Base-by-base conservation (phyloP, 2,113 vertebrate species). In the Pagrus major region DNA sequence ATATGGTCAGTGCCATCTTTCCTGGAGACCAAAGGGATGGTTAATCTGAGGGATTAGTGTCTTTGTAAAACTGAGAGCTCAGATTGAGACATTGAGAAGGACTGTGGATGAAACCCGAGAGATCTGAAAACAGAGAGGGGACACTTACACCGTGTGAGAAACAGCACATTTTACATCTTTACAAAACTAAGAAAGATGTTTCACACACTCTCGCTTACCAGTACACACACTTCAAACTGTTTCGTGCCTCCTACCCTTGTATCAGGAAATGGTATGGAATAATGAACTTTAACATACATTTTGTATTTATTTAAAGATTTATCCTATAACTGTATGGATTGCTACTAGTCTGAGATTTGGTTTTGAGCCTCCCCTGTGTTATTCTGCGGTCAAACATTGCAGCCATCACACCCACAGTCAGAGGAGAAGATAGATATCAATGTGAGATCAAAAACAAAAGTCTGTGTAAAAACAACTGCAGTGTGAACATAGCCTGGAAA, bases 1-100 rank as follows among this genome's bases (percentile, higher is more conserved):
- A 54, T 77, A 49, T 71, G 74, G 61, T 55, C 65, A 68, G 47
- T 39, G 4, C 12, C 3, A 9, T 29, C 41, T 49, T 70, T 71
- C 67, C 20, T 59, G 8, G 0, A 58, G 47, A 81, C 78, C 71
- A 70, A 84, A 82, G 67, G 41, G 61, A 61, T 15, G 0, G 51
- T 66, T 89, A 52, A 86, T 89, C 87, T 70, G 42, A 61, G 20
- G 75, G 78, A 85, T 89, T 73, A 89, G 41, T 23, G 56, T 39
- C 56, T 81, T 69, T 84, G 47, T 63, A 37, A 55, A 68, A 52
- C 25, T 12, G 21, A 51, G 73, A 80, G 71, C 55, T 68, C 55
- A 33, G 55, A 59, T 1, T 87, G 68, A 81, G 78, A 81, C 41
- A 6, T 10, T 66, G 58, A 71, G 60, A 76, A 61, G 49, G 59